Evolutionary conservation across 2,888 invertebrate genomes (phyloP).

Genomic region (Ophonus ardosiacus): DNA sequence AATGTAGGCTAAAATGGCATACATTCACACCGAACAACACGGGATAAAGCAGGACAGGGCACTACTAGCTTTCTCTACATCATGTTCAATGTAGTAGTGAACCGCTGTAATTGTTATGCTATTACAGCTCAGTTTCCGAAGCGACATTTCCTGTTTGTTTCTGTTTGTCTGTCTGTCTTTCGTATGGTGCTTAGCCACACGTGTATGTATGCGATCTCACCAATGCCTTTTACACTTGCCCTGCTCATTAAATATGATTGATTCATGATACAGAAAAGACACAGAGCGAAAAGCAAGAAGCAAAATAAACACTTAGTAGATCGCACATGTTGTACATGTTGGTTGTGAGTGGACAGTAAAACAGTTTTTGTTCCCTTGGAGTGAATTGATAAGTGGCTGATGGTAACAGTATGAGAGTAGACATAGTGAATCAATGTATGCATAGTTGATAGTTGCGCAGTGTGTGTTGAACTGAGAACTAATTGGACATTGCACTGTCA

Average conservation of each 20-base stretch:
- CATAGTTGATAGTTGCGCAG: conserved; percentile 45
- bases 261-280: background rate
- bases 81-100: conserved; percentile 46
- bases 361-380: conserved; percentile 29
- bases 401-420: conserved; percentile 30
- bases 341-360: conserved; percentile 2
- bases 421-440: conserved; percentile 39
- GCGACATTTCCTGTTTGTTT: conserved; percentile 49
- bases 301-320: conserved; percentile 45
- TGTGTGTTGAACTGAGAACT: conserved; percentile 32
- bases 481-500: conserved; percentile 20
- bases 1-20: too few relatives aligned
- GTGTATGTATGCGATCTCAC: conserved; percentile 47
- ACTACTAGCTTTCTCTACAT: conserved; percentile 49
- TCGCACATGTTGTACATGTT: conserved; percentile 41
- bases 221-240: conserved; percentile 13
- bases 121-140: conserved; percentile 30
- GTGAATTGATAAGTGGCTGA: conserved; percentile 13
- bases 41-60: conserved; percentile 23
- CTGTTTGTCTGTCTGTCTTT: conserved; percentile 60
- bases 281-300: conserved; percentile 38
- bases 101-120: conserved; percentile 38
- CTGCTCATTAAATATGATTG: conserved; percentile 3
- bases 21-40: conserved; percentile 28
- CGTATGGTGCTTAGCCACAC: conserved; percentile 39